Conservation (phyloP, 2,888 invertebrate species). For the Cosmopolites sordidus region DNA sequence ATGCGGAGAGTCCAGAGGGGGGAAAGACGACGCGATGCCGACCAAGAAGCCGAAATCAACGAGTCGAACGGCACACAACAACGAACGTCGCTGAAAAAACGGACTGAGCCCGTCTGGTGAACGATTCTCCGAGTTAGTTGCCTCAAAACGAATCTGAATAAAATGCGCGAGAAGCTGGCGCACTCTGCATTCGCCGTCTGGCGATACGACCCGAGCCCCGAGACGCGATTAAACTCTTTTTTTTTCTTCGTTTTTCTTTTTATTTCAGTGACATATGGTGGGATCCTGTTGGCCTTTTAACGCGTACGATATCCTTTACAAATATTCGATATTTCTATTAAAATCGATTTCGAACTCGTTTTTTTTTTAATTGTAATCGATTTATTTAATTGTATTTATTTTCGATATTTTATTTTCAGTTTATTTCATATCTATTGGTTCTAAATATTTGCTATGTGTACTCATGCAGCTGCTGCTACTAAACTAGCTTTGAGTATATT, state of each 20-base stretch:
- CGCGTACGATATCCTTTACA: too few species aligned
- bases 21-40: constrained; percentile 7
- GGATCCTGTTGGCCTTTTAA: not conserved
- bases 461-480: too few species aligned
- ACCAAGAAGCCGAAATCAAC: not conserved
- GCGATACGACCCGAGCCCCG: constrained; percentile 9
- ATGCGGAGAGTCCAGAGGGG: too few species aligned
- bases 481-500: too few species aligned
- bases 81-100: constrained; percentile 1
- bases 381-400: too few species aligned
- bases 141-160: constrained; percentile 16
- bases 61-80: constrained; percentile 1
- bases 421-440: too few species aligned
- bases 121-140: too few species aligned
- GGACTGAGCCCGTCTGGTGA: constrained; percentile 4
- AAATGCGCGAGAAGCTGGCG: constrained; percentile 16
- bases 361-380: too few species aligned
- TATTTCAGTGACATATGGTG: constrained; percentile 22
- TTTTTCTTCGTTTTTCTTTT: constrained; percentile 12
- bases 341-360: too few species aligned
- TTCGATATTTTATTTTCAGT: too few species aligned
- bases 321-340: too few species aligned
- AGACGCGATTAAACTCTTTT: constrained; percentile 21
- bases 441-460: too few species aligned
- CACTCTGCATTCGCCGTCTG: constrained; percentile 24